Base-by-base conservation (phyloP, 2,888 invertebrate species). In the Epinotia nisella region DNA sequence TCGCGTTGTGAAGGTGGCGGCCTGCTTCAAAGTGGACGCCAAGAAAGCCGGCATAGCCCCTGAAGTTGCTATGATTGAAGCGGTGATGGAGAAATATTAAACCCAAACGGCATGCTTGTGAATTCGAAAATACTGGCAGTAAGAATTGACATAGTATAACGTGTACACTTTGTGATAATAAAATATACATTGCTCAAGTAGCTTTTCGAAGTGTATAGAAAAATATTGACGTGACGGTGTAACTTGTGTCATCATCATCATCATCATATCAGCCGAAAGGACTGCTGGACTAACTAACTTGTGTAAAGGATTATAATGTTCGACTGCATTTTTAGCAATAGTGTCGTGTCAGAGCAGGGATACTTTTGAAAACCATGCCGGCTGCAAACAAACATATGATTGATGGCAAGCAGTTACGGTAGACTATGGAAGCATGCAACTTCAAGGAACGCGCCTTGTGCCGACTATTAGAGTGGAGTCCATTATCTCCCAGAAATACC, bases 61-160 rank as follows among this genome's bases (percentile, higher is more conserved):
- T 0, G 91, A 92, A 61, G 85, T 93, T 39, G 82, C 90, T 53
- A 93, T 93, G 93, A 89, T 93, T 1, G 93, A 93, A 68, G 89
- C 92, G 0, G 90, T 92, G 29, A 80, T 92, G 75, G 93, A 93
- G 75, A 85, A 88, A 70, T 92, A 92, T 75, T 87, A 80, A 65
- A 5, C 58, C 17, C 41, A 10, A 24, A 29, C 3, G 29, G 62
- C 49, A 62, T 7, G 1, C n/a, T 10, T 3, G n/a, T 49, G 29
- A 49, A 62, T 62, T 62, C 49, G 4, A 49, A 62, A 49, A 49
- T 62, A 62, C 29, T 49, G 49, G 49, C 29, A 17, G 24, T 11
- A 19, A n/a, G 17, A n/a, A 49, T n/a, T 49, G 49, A n/a, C 49
- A 49, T 2, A n/a, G 5, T 41, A 13, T n/a, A 45, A n/a, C 49